A percentile compares a stretch with the other conserved stretches of the same genome.
Conservation (phyloP, 2,888 invertebrate genomes). For the Sinelater perroti region DNA sequence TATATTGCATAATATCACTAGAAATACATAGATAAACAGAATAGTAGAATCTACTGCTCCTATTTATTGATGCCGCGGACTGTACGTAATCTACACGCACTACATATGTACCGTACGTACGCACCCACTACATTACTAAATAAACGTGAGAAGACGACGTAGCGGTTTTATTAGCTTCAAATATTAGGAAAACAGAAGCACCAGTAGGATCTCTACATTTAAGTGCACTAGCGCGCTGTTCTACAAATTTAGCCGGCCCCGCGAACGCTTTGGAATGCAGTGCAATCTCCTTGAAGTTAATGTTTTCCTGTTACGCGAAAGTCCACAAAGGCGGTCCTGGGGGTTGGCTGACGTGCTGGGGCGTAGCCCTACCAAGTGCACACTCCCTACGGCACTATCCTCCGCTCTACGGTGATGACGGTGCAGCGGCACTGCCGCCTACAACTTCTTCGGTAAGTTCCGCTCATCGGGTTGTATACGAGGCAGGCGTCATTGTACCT, state of each 20-base stretch:
- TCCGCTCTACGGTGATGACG: neutral
- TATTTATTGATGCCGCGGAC: too few species aligned
- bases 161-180: conserved; percentile 43
- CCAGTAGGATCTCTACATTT: too few species aligned
- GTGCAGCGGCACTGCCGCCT: neutral
- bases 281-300: conserved; percentile 30
- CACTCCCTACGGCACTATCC: conserved; percentile 49
- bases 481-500: neutral
- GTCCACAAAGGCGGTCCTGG: conserved; percentile 59
- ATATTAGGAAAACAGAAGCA: conserved; percentile 29
- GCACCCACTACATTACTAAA: too few species aligned
- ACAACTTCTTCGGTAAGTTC: neutral
- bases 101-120: too few species aligned
- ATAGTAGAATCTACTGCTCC: too few species aligned
- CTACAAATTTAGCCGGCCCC: neutral
- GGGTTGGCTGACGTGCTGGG: conserved; percentile 57
- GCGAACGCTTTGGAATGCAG: conserved; percentile 33
- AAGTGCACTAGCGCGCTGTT: neutral
- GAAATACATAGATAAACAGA: too few species aligned
- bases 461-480: conserved; percentile 5
- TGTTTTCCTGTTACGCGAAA: conserved; percentile 49
- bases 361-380: conserved; percentile 53
- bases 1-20: too few species aligned
- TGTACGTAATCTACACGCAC: too few species aligned
- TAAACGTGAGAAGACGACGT: conserved; percentile 38